phyloP scores from a whole-genome alignment of 2,797 vertebrate genomes.

The Setipinna tenuifilis region DNA sequence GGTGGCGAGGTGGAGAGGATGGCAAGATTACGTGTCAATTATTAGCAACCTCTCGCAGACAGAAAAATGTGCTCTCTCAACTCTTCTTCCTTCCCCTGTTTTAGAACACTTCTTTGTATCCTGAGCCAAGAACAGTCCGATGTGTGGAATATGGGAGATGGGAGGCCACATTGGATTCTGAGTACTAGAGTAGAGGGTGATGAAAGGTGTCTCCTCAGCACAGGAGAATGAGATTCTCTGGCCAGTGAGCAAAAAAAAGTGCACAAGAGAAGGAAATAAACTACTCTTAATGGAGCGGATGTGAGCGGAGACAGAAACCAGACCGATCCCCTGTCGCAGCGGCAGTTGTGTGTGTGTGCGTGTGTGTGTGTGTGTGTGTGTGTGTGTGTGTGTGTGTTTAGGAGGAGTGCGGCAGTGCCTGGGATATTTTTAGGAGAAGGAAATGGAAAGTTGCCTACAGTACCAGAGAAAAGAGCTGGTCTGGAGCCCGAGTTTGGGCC shows the following conservation, averaged over 20 bases:
- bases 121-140: not conserved
- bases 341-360: not conserved
- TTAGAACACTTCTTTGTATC: not conserved
- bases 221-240: not conserved
- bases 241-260: not conserved
- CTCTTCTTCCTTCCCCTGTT: not conserved
- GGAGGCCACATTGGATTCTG: not conserved
- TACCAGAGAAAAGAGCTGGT: not conserved
- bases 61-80: conserved; percentile 9
- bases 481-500: not conserved
- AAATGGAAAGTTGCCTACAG: conserved; percentile 23
- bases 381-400: not conserved
- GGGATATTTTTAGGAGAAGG: conserved; percentile 23
- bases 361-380: too few species aligned
- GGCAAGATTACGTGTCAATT: not conserved
- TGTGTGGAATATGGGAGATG: not conserved
- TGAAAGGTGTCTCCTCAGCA: not conserved
- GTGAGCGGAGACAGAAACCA: not conserved
- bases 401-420: not conserved
- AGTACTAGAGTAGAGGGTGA: not conserved
- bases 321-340: not conserved
- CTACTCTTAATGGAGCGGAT: not conserved
- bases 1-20: not conserved
- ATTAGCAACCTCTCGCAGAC: not conserved
- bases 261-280: not conserved